Evolutionary conservation across 2,113 vertebrate genomes (phyloP), one percentile per base, ranked within the genome.

Genomic region (Nycticryphes semicollaris): DNA sequence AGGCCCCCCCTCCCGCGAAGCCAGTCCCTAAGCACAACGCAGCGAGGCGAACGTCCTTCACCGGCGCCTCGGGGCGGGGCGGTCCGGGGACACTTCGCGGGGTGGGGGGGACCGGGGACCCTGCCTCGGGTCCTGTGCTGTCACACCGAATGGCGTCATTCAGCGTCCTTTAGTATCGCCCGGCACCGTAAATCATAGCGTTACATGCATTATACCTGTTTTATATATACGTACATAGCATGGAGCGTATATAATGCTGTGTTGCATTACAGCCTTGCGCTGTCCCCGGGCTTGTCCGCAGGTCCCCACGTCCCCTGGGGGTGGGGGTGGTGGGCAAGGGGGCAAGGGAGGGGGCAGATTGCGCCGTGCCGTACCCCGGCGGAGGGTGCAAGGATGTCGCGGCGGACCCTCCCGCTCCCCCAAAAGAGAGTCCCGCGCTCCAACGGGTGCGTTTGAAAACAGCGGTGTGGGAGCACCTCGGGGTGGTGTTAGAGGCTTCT

Each of bases 151-250:
- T 54, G 39, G 76, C 62, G 81, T 75, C 92, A 79, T 12, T 28
- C 67, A 31, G 89, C 76, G 39, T 1, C n/a, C n/a, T 50, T 39
- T 5, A 4, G n/a, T 19, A 19, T 7, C 31, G 81, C 9, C 33
- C 54, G 6, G 85, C 50, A 50, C 54, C 92, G 41, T 47, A 74
- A 87, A 78, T 56, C 22, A 57, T 2, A 56, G 39, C 30, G 41
- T 17, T 51, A 35, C 70, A 9, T 24, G 20, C 14, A 31, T 37
- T 82, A 35, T 78, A 22, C 3, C 22, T 53, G 80, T 20, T 64
- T 17, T 74, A 12, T 17, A 8, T 10, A 14, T 27, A 37, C 14
- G 5, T 0, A 4, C 4, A 0, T 1, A 28, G 66, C 10, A 39
- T 1, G 67, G 62, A 54, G 37, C 2, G 7, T 43, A 2, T 9